A percentile compares a stretch with the other conserved stretches of the same genome.
phyloP scores from a whole-genome alignment of 2,888 invertebrate genomes.

The Patella ulyssiponensis region DNA sequence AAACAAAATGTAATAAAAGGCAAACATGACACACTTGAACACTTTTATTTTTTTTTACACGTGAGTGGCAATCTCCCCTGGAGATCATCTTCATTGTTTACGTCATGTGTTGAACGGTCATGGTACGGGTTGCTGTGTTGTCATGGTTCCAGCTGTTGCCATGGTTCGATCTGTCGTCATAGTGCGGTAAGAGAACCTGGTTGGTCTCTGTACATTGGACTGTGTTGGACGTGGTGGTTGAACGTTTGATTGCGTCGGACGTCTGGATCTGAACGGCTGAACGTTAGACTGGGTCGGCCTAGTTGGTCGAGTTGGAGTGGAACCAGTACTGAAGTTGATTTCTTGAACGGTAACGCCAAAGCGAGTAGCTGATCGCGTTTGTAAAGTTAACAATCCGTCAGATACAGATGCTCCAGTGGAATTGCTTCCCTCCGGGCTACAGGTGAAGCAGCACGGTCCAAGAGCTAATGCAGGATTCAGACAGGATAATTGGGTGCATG shows the following conservation, averaged over 20 bases:
- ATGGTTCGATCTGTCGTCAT: too few relatives aligned
- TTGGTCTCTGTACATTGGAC: neutral
- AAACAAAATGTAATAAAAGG: too few relatives aligned
- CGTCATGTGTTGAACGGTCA: too few relatives aligned
- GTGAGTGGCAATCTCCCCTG: too few relatives aligned
- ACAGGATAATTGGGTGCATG: neutral
- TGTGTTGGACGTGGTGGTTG: neutral
- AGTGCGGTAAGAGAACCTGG: too few relatives aligned
- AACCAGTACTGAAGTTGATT: neutral
- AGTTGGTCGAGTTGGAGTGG: neutral
- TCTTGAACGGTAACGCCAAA: neutral
- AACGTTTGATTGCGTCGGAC: neutral
- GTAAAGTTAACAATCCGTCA: neutral
- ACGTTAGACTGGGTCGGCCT: neutral
- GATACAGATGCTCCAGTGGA: neutral
- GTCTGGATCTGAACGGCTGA: neutral
- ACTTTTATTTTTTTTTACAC: too few relatives aligned
- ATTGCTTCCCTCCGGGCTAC: neutral
- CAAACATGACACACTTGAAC: too few relatives aligned
- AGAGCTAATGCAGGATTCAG: neutral
- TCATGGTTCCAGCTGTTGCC: too few relatives aligned
- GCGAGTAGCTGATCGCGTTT: neutral
- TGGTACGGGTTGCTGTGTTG: too few relatives aligned
- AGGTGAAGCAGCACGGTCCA: neutral
- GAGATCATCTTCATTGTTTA: too few relatives aligned